Conservation (phyloP, 2,888 invertebrate species). For the Uropetala carovei region DNA sequence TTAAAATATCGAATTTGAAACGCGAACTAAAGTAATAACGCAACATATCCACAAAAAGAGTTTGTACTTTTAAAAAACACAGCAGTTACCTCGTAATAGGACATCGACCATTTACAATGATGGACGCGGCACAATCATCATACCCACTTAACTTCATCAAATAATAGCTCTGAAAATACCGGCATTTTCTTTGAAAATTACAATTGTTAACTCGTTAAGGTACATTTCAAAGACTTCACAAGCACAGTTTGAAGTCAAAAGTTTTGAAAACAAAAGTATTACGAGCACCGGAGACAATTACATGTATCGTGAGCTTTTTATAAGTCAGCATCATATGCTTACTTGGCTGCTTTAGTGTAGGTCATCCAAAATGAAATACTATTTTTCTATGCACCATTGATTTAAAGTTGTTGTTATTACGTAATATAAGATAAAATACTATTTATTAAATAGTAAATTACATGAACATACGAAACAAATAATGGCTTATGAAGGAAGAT, state of each 20-base stretch:
- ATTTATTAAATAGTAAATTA: neutral
- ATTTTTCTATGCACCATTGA: neutral
- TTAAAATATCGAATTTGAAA: neutral
- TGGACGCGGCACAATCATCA: conserved; percentile 58
- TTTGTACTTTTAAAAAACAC: neutral
- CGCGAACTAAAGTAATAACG: neutral
- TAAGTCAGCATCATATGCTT: conserved; percentile 64
- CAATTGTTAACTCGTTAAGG: neutral
- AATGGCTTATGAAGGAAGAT: neutral
- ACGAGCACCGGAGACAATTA: conserved; percentile 9
- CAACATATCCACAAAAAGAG: neutral
- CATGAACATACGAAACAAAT: neutral
- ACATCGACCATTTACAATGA: conserved; percentile 56
- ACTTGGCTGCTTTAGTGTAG: conserved; percentile 59
- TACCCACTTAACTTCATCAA: conserved; percentile 30
- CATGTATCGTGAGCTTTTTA: conserved; percentile 44
- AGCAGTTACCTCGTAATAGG: neutral
- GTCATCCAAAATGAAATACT: conserved; percentile 46
- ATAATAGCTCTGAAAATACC: conserved; percentile 21
- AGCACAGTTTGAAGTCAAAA: neutral
- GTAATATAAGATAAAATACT: neutral
- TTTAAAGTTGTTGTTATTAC: neutral
- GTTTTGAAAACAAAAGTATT: neutral
- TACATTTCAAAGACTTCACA: neutral
- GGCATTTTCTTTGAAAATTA: neutral